These are phyloP conservation scores for Brachyhypopomus occidentalis DNA, from an alignment of 2,113 vertebrate species.

Conservation along the genomic window DNA sequence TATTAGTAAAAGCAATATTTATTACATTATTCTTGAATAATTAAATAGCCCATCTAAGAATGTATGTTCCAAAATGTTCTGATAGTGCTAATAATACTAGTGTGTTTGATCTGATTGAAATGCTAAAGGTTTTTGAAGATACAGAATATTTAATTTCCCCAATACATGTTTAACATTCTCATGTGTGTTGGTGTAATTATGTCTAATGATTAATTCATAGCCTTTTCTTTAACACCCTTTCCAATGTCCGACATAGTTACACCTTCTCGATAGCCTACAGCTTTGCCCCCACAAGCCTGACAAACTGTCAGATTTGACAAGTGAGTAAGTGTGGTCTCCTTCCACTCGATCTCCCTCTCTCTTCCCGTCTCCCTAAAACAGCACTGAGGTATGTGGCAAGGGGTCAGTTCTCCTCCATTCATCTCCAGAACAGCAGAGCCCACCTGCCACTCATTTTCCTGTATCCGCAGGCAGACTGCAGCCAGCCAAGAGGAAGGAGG, in stretches of 20 bases:
- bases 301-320: slow-evolving; percentile 37
- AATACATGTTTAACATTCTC: no score
- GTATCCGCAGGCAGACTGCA: slow-evolving; percentile 5
- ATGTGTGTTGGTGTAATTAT: slow-evolving; percentile 2
- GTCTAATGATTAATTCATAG: not conserved
- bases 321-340: slow-evolving; percentile 29
- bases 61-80: no score
- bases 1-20: no score
- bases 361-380: slow-evolving; percentile 23
- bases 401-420: slow-evolving; percentile 47
- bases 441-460: slow-evolving; percentile 48
- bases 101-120: no score
- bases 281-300: slow-evolving; percentile 53
- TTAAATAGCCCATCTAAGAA: no score
- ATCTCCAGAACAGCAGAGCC: slow-evolving; percentile 46
- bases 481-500: not conserved
- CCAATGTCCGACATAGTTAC: slow-evolving; percentile 52
- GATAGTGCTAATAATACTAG: no score
- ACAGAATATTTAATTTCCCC: no score
- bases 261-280: slow-evolving; percentile 60
- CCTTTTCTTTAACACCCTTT: not conserved
- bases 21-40: no score
- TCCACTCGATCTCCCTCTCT: slow-evolving; percentile 6
- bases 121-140: no score
- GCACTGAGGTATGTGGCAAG: slow-evolving; percentile 10